A percentile compares a stretch with the other conserved stretches of the same genome.
Evolutionary conservation across 2,113 vertebrate genomes (phyloP).

Genomic region (Uropsilus gracilis): DNA sequence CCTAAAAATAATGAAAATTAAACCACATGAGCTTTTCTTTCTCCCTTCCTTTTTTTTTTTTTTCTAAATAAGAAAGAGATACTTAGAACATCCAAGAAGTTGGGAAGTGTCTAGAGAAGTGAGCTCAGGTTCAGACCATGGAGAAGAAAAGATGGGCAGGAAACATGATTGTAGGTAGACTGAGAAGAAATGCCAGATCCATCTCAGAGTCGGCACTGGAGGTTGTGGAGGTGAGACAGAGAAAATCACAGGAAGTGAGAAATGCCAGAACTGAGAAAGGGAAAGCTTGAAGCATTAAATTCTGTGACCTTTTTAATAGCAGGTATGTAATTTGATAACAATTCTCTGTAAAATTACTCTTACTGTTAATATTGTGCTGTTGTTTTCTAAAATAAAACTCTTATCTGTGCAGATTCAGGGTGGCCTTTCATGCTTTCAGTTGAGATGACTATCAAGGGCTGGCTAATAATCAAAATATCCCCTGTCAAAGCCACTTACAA

Average conservation of each 20-base stretch:
- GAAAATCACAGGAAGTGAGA: neutral
- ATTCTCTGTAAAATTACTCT: neutral
- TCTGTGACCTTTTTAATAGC: neutral
- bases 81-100: slow-evolving; percentile 65
- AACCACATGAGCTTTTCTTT: slow-evolving; percentile 67
- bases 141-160: neutral
- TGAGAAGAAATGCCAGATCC: neutral
- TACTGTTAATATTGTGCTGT: neutral
- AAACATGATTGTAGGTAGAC: neutral
- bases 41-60: neutral
- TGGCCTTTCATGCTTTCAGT: neutral
- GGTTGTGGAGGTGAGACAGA: neutral
- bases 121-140: neutral
- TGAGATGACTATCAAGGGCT: neutral
- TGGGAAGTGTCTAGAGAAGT: neutral
- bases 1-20: slow-evolving; percentile 89
- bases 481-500: neutral
- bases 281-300: neutral
- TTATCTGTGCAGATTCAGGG: neutral
- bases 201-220: too few species aligned
- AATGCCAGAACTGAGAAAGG: neutral
- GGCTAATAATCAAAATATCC: neutral
- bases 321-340: neutral
- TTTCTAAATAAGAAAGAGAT: neutral
- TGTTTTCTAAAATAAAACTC: neutral